phyloP scores from a whole-genome alignment of 2,797 vertebrate species.

The Masticophis lateralis region DNA sequence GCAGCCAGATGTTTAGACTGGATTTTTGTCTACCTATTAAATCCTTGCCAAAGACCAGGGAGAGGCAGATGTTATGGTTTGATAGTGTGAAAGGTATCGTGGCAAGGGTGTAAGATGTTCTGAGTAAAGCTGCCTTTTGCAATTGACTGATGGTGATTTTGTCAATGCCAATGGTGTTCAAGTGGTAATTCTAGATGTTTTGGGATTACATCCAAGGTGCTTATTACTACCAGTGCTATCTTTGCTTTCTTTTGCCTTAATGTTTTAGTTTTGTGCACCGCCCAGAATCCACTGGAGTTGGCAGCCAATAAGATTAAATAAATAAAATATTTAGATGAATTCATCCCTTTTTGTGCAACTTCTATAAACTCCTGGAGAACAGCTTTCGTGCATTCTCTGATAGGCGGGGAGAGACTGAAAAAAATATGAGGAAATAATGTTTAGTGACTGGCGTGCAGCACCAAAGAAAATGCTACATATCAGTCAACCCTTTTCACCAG shows the following conservation, averaged over 20 bases:
- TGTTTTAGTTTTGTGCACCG: not conserved
- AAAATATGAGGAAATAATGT: not conserved
- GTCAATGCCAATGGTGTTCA: not conserved
- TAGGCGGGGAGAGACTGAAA: not conserved
- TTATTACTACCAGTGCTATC: too few relatives aligned
- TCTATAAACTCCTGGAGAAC: not conserved
- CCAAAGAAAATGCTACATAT: not conserved
- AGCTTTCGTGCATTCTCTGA: not conserved
- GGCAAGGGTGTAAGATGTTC: not conserved
- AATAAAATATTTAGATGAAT: not conserved
- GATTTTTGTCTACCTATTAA: too few relatives aligned
- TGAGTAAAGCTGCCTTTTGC: not conserved
- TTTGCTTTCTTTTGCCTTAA: not conserved
- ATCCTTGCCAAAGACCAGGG: too few relatives aligned
- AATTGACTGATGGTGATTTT: not conserved
- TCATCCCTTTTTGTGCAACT: not conserved
- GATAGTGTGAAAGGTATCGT: too few relatives aligned
- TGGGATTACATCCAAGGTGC: not conserved
- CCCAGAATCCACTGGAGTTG: not conserved
- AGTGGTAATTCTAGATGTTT: not conserved
- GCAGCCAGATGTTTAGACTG: too few relatives aligned
- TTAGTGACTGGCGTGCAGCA: not conserved
- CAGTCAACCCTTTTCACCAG: not conserved
- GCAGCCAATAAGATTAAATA: not conserved
- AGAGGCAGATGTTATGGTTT: too few relatives aligned